Conservation (phyloP, 2,888 invertebrate species). For the Pristionchus mayeri region DNA sequence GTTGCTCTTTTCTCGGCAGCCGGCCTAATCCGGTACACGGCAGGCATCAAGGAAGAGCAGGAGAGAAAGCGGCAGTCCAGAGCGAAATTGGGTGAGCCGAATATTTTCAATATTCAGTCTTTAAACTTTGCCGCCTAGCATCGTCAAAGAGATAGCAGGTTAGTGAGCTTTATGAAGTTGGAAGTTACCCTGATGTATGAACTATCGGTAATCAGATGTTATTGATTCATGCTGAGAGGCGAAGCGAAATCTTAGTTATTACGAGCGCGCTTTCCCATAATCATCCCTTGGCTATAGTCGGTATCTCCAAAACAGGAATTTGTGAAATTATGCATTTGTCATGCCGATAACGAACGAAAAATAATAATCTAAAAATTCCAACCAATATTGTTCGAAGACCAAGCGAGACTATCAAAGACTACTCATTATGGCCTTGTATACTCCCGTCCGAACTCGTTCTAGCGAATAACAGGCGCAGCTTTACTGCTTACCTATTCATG, state of each 20-base stretch:
- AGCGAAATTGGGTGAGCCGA: background rate
- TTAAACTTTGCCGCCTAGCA: too few relatives aligned
- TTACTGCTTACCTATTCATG: conserved; percentile 36
- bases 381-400: too few relatives aligned
- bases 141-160: background rate
- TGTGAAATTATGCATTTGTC: too few relatives aligned
- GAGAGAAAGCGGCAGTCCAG: conserved; percentile 40
- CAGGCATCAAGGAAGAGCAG: conserved; percentile 62
- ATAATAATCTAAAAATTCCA: too few relatives aligned
- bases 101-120: too few relatives aligned
- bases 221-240: background rate
- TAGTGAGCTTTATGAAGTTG: background rate
- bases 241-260: too few relatives aligned
- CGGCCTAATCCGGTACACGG: conserved; percentile 71
- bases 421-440: background rate
- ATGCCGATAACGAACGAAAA: too few relatives aligned
- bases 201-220: background rate
- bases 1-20: conserved; percentile 73
- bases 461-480: conserved; percentile 21
- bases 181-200: background rate
- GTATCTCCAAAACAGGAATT: too few relatives aligned
- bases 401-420: too few relatives aligned
- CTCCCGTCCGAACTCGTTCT: background rate
- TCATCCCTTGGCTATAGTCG: too few relatives aligned
- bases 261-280: too few relatives aligned